Base-by-base conservation (phyloP, 2,797 vertebrate genomes). In the Enteromius unitaeniatus region DNA sequence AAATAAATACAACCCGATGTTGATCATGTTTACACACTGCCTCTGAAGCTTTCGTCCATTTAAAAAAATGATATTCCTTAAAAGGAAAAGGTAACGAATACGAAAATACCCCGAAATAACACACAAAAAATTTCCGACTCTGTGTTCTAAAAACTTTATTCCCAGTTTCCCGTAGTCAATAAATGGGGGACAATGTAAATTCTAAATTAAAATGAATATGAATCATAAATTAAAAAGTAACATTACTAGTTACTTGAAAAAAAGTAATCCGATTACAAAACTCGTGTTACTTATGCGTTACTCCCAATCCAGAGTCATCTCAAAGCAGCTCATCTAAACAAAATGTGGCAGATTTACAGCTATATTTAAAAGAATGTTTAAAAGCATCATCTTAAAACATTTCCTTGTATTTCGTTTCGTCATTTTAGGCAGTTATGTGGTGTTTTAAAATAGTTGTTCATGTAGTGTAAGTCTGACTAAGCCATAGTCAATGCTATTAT, bases 221-320 rank as follows among this genome's bases (percentile, higher is more conserved):
- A 10, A 42, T 42, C 9, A 14, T 0, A 26, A 15, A 62, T 62
- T 31, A 15, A 28, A 31, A 62, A 15, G 3, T 65, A 65, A 65
- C 4, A 14, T 34, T 65, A 65, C 3, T 34, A 34, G 15, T 9
- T 9, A 64, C 28, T 31, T 64, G 7, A n/a, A 19, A 31, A 31
- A 31, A 31, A 64, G 3, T 64, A 9, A 31, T 64, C 26, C 15
- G 26, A 62, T 62, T 62, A 8, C 60, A 28, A 15, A 7, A 28
- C 13, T 28, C 2, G 2, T 5, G 5, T 62, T 62, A 31, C 23
- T 26, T 62, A 15, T 62, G 0, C 11, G 1, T n/a, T 11, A 37
- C 70, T 21, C 10, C 51, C 62, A n/a, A 40, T 86, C 65, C 77
- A 88, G 15, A 78, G 76, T 78, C 28, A 23, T 67, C 77, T 37